Conservation (phyloP, 2,888 invertebrate genomes). For the Harpalus rubripes region DNA sequence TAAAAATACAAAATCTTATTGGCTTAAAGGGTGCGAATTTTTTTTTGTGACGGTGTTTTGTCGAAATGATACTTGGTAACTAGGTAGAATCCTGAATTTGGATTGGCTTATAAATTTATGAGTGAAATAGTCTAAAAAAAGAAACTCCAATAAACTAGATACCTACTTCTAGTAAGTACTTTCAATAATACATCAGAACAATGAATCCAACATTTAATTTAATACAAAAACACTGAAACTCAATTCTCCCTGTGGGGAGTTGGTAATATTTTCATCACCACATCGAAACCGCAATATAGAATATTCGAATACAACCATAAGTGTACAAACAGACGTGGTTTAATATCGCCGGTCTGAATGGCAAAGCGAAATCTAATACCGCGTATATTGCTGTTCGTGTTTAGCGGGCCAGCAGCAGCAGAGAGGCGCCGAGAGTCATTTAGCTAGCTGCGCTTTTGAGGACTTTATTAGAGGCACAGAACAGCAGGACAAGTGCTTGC, state of each 20-base stretch:
- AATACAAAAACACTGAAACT: too few species aligned
- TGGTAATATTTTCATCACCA: conserved; percentile 31
- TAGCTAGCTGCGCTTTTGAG: conserved; percentile 39
- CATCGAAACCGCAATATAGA: conserved; percentile 42
- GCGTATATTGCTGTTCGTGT: conserved; percentile 56
- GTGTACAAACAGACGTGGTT: conserved; percentile 61
- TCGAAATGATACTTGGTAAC: too few species aligned
- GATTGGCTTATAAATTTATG: too few species aligned
- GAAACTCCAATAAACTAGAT: too few species aligned
- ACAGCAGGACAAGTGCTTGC: conserved; percentile 47
- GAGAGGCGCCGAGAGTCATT: conserved; percentile 34
- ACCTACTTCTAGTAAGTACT: too few species aligned
- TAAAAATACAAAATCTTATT: too few species aligned
- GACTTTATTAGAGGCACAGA: conserved; percentile 54
- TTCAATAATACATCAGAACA: too few species aligned
- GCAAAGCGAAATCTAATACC: conserved; percentile 56
- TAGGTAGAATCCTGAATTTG: too few species aligned
- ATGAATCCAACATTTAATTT: too few species aligned
- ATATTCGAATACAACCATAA: conserved; percentile 57
- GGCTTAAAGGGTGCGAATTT: too few species aligned
- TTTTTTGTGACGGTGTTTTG: too few species aligned
- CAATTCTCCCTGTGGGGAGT: neutral
- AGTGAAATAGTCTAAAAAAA: too few species aligned
- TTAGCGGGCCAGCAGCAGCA: conserved; percentile 7
- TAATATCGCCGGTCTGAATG: conserved; percentile 54